Evolutionary conservation across 2,888 invertebrate genomes (phyloP).

Genomic region (Idaea straminata): DNA sequence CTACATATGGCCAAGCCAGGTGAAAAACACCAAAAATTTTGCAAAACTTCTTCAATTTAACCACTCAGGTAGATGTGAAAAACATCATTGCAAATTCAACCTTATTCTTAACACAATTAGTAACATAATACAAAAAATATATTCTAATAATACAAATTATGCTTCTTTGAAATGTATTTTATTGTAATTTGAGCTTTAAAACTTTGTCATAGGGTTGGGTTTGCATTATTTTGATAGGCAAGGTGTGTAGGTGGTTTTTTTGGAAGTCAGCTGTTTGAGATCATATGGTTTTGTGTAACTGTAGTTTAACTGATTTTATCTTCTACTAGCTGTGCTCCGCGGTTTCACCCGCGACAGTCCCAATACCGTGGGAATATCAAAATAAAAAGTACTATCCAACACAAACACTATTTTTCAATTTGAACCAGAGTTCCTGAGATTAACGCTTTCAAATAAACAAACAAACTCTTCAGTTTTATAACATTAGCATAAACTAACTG

Average conservation of each 20-base stretch:
- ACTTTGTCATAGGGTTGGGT: background rate
- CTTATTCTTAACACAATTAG: background rate
- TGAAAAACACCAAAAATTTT: constrained; percentile 15
- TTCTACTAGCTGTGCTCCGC: constrained; percentile 15
- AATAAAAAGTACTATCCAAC: too few relatives aligned
- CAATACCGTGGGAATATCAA: too few relatives aligned
- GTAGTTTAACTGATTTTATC: constrained; percentile 67
- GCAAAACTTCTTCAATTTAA: constrained; percentile 3
- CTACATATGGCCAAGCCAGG: constrained; percentile 6
- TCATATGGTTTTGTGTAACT: constrained; percentile 60
- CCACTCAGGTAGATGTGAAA: background rate
- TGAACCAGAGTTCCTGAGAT: too few relatives aligned
- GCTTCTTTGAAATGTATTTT: background rate
- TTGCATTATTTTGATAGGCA: constrained; percentile 8
- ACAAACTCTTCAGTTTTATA: too few relatives aligned
- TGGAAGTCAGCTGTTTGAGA: constrained; percentile 58
- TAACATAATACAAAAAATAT: background rate
- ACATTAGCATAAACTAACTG: too few relatives aligned
- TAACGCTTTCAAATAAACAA: too few relatives aligned
- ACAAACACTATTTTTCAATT: too few relatives aligned
- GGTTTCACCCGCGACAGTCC: too few relatives aligned
- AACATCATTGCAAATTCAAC: constrained; percentile 1
- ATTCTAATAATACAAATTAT: background rate
- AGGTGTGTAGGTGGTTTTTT: constrained; percentile 38
- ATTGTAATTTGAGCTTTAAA: background rate